Evolutionary conservation across 2,888 invertebrate genomes (phyloP).

Genomic region (Megaustenia siamemsis): DNA sequence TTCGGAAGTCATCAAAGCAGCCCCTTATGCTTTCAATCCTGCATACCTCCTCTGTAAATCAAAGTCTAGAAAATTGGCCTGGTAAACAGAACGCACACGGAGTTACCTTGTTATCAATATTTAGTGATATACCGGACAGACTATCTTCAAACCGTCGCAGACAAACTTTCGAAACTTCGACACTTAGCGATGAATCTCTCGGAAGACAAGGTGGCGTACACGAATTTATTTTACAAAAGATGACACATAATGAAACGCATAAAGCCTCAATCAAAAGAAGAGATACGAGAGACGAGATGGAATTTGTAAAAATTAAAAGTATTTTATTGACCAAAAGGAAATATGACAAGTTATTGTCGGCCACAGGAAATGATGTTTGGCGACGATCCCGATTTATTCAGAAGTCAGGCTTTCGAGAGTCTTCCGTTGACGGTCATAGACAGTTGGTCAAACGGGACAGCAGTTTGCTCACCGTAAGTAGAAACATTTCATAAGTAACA

Average conservation of each 20-base stretch:
- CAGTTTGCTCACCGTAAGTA: neutral
- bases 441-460: slow-evolving; percentile 6
- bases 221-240: neutral
- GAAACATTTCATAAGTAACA: neutral
- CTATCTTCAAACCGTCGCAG: neutral
- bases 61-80: neutral
- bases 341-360: neutral
- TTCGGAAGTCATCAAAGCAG: neutral
- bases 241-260: neutral
- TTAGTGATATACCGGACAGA: neutral
- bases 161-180: neutral
- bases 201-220: neutral
- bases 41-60: too few species aligned
- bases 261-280: neutral
- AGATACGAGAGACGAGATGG: neutral
- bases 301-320: neutral
- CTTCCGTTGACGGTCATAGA: neutral
- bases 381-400: neutral
- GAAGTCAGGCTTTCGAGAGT: neutral
- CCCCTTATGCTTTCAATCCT: neutral
- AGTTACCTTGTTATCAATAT: neutral
- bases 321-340: neutral
- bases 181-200: neutral
- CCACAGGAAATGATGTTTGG: neutral
- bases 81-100: neutral